Conservation (phyloP, 2,797 vertebrate genomes). For the Enteromius mattozi region DNA sequence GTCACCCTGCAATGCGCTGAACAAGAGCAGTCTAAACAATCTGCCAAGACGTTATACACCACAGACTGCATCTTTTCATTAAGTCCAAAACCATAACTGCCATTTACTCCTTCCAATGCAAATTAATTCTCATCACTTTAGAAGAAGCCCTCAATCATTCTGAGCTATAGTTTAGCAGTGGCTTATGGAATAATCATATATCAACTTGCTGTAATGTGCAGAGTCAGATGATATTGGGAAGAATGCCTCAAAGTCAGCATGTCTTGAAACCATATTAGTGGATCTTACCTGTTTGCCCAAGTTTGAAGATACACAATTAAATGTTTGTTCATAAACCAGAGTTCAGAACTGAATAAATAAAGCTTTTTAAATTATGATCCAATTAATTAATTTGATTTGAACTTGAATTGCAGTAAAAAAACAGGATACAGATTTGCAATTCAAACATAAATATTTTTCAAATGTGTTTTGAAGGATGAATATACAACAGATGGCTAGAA, state of each 20-base stretch:
- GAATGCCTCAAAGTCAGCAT: conserved; percentile 23
- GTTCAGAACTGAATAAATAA: background rate
- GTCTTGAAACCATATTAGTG: conserved; percentile 16
- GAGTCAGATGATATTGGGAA: conserved; percentile 12
- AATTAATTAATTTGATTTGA: background rate
- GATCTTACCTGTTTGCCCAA: background rate
- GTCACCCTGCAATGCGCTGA: conserved; percentile 54
- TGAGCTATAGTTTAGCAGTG: conserved; percentile 14
- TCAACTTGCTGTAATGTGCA: conserved; percentile 8
- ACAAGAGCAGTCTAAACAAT: conserved; percentile 39
- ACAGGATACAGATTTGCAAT: background rate
- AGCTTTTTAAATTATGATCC: background rate
- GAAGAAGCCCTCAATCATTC: conserved; percentile 27
- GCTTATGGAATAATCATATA: conserved; percentile 37
- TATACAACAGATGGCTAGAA: background rate
- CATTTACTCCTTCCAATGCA: conserved; percentile 33
- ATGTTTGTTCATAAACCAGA: background rate
- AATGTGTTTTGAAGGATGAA: background rate
- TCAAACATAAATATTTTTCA: background rate
- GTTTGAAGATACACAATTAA: background rate
- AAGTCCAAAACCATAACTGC: conserved; percentile 34
- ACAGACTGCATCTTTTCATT: conserved; percentile 12
- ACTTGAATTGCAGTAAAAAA: background rate
- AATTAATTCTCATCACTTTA: conserved; percentile 37
- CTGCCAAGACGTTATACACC: conserved; percentile 29